Conservation (phyloP, 2,888 invertebrate genomes). For the Trachelus troglodyta region DNA sequence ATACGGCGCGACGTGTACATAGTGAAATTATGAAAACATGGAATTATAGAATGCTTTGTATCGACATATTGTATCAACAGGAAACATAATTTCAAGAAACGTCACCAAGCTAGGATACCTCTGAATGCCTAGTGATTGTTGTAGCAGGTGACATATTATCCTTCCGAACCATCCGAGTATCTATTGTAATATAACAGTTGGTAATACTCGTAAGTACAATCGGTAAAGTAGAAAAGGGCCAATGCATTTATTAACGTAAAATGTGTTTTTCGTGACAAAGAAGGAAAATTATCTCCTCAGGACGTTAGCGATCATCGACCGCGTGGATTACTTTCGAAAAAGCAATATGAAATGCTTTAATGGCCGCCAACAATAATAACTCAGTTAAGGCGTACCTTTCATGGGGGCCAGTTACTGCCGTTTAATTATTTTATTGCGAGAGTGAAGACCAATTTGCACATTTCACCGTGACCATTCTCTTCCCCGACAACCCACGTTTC, state of each 20-base stretch:
- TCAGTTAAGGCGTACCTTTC: neutral
- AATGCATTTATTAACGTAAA: neutral
- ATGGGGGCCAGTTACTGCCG: constrained; percentile 5
- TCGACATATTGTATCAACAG: neutral
- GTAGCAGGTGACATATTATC: neutral
- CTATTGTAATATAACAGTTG: neutral
- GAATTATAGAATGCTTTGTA: neutral
- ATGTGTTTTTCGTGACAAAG: neutral
- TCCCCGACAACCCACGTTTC: neutral
- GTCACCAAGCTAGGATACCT: neutral
- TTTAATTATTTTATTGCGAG: constrained; percentile 22
- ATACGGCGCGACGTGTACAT: neutral
- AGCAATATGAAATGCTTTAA: neutral
- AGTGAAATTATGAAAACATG: neutral
- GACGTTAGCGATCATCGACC: neutral
- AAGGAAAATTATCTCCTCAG: neutral
- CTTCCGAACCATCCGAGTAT: neutral
- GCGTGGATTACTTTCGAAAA: constrained; percentile 1
- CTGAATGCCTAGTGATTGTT: neutral
- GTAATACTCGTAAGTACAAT: neutral
- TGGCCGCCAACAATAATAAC: neutral
- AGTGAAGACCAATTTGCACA: constrained; percentile 17
- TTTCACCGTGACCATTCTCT: constrained; percentile 12
- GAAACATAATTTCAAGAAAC: neutral
- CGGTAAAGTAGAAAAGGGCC: neutral